Evolutionary conservation across 2,113 vertebrate genomes (phyloP), one percentile per base, ranked within the genome.

Genomic region (Gallinago undulata): DNA sequence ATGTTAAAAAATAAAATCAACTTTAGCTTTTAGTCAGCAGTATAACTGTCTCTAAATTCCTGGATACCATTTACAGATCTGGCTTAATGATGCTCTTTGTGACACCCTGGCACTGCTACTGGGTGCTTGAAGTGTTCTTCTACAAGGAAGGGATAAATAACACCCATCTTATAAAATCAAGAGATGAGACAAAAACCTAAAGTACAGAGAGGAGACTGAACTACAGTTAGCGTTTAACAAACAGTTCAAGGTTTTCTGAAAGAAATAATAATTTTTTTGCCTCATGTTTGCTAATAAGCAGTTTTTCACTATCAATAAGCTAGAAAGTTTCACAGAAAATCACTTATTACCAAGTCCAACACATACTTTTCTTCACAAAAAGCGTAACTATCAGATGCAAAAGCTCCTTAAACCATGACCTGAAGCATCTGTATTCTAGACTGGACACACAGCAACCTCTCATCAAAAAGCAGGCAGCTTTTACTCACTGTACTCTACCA

Each of bases 61-160:
- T 60, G 47, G 24, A 39, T 56, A 64, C 17, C 48, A 56, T 15
- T n/a, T 31, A 72, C 19, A 77, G 41, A 78, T 25, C 15, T 56
- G n/a, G 16, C 50, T 67, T 33, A 43, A n/a, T 0, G 0, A 67
- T 27, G 33, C 7, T 72, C 19, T 48, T 33, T 41, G 35, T 21
- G 15, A 68, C n/a, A 53, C 1, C 13, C 30, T 45, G 56, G 31
- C 9, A 83, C 13, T n/a, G 22, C 24, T 70, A 14, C 22, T 74
- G 11, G 3, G n/a, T 63, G 18, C n/a, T 57, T n/a, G 28, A 87
- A 4, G 10, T 17, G 51, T 4, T 69, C 35, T 35, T 19, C 37
- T 70, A 56, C 3, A 24, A 72, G 31, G n/a, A 74, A 25, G 37
- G 15, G 3, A 3, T 19, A 33, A 50, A 25, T 14, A 77, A 79